These are phyloP conservation scores for Mellivora capensis DNA, from an alignment of 2,113 vertebrate genomes.

Conservation along the genomic window DNA sequence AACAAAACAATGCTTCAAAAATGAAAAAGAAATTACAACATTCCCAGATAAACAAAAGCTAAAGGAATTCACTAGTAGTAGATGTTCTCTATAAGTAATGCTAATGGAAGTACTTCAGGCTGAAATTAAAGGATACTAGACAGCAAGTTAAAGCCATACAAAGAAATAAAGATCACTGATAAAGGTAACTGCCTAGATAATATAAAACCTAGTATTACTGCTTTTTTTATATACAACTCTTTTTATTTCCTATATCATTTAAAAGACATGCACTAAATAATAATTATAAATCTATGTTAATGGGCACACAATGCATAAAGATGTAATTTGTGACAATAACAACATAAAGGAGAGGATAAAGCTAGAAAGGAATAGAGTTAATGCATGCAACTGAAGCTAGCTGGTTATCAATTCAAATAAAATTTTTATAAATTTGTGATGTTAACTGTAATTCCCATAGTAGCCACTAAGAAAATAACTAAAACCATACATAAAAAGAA, in stretches of 20 bases:
- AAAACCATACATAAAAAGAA: background rate
- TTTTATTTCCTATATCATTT: background rate
- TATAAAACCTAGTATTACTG: background rate
- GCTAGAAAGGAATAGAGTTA: background rate
- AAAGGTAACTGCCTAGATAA: background rate
- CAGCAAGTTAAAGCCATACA: constrained; percentile 14
- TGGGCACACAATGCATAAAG: background rate
- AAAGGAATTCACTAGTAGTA: background rate
- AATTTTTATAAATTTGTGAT: background rate
- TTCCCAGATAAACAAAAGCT: background rate
- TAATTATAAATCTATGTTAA: background rate
- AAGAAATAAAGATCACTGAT: background rate
- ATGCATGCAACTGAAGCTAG: background rate
- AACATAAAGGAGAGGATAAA: background rate
- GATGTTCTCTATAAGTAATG: background rate
- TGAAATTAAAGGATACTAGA: background rate
- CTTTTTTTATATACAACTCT: background rate
- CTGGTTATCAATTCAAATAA: background rate
- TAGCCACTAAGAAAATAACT: background rate
- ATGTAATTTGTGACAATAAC: background rate
- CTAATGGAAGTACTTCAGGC: background rate
- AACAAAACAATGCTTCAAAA: background rate
- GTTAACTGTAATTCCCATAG: background rate
- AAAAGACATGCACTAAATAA: background rate
- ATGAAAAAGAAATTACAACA: background rate